A percentile compares a stretch with the other conserved stretches of the same genome.
Evolutionary conservation across 1,140 invertebrate genomes (phyloP).

Genomic region (Meloidogyne hapla): DNA sequence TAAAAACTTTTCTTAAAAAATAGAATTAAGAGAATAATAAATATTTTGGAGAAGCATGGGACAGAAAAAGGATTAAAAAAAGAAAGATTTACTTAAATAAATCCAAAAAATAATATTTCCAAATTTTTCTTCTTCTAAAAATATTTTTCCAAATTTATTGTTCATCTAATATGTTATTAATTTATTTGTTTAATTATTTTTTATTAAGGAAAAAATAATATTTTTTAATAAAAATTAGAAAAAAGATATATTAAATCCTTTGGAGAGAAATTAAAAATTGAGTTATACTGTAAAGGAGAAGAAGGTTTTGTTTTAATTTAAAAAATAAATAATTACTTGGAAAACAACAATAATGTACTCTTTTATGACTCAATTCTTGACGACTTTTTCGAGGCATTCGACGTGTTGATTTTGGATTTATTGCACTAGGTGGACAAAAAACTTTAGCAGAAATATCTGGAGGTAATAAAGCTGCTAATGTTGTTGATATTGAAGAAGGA

Average conservation of each 20-base stretch:
- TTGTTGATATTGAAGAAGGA: not conserved
- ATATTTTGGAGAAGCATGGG: not conserved
- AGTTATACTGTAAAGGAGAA: no score
- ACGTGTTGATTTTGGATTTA: conserved; percentile 37
- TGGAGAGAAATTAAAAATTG: no score
- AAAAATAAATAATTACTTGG: conserved; percentile 28
- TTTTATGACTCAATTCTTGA: conserved; percentile 40
- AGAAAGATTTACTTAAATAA: not conserved
- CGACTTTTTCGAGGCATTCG: conserved; percentile 41
- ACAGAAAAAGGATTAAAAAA: not conserved
- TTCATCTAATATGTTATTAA: no score
- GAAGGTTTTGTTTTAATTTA: no score
- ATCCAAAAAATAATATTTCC: not conserved
- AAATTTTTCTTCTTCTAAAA: not conserved
- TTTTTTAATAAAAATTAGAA: no score
- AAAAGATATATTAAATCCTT: no score
- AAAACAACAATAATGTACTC: conserved; percentile 42
- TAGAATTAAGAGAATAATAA: not conserved
- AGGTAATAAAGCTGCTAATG: conserved; percentile 26
- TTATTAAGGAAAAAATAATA: no score
- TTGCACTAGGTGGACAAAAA: conserved; percentile 47
- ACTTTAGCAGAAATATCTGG: conserved; percentile 45
- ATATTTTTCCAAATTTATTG: no score
- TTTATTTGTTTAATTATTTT: no score
- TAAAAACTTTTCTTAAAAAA: no score